Evolutionary conservation across 2,888 invertebrate genomes (phyloP).

Genomic region (Neoascia interrupta): DNA sequence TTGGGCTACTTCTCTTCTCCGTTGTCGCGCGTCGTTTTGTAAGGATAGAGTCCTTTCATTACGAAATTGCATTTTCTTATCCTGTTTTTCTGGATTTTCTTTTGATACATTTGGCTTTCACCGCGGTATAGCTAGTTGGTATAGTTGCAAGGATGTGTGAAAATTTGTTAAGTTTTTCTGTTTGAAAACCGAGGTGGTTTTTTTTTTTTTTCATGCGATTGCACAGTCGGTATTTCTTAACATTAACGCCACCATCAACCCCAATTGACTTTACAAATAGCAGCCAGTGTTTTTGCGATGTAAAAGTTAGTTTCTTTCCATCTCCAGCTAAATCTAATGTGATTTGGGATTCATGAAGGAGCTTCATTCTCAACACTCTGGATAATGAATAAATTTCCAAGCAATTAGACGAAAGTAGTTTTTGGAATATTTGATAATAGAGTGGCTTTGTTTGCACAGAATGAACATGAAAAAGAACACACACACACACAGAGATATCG

Average conservation of each 20-base stretch:
- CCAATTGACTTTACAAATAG: conserved; percentile 1
- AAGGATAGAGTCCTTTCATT: conserved; percentile 8
- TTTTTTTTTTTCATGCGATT: no score
- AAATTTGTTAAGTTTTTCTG: conserved; percentile 10
- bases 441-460: neutral
- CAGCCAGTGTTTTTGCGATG: neutral
- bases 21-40: neutral
- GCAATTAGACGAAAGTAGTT: conserved; percentile 27
- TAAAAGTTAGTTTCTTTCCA: conserved; percentile 38
- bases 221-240: no score
- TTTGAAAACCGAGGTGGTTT: neutral
- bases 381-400: conserved; percentile 55
- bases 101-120: neutral
- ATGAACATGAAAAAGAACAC: conserved; percentile 24
- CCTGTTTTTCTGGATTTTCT: neutral
- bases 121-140: neutral
- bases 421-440: conserved; percentile 36
- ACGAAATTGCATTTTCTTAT: neutral
- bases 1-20: neutral
- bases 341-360: conserved; percentile 43
- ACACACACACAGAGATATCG: no score
- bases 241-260: neutral
- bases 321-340: conserved; percentile 41
- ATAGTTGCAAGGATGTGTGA: neutral
- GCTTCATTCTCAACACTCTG: conserved; percentile 27